Evolutionary conservation across 2,797 vertebrate species (phyloP), one percentile per base, ranked within the genome.

Genomic region (Synaphobranchus kaupii): DNA sequence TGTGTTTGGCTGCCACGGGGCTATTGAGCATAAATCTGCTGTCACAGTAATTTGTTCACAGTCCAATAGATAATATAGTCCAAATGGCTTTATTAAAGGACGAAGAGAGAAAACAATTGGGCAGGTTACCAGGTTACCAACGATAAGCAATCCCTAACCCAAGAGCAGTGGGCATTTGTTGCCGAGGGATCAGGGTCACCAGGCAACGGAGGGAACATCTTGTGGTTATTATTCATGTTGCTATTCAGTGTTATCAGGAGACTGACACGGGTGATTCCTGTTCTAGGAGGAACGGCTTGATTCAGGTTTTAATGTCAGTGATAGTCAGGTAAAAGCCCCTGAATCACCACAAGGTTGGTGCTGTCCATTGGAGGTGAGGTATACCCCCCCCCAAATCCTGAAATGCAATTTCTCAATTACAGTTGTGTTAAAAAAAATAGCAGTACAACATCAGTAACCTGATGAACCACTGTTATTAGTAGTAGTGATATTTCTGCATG

Each of bases 151-250:
- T 85, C 73, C 76, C 54, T 78, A 56, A 60, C 73, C 47, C 84
- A 66, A 85, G 82, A 48, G 56, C 63, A 28, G 39, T 50, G 10
- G 83, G 86, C 83, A 28, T 86, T 85, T 81, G 92, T 92, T 92
- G 89, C 90, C 89, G 60, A 54, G 91, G 84, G 31, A 78, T 81
- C 52, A 82, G 81, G 50, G 87, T 92, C 91, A 92, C 91, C 91
- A 89, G 90, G 91, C 90, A 92, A 94, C 93, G 90, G 48, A 68
- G 63, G 47, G 39, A 84, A 39, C 86, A 10, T 89, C 86, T 84
- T 88, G 84, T 86, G 76, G 91, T 89, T 56, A 85, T 89, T 84
- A 93, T 92, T 88, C 28, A 86, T 90, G 85, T 82, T 68, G 78
- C 68, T 91, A 80, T 60, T 89, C 68, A 39, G 68, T 89, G 83